Base-by-base conservation (phyloP, 2,797 vertebrate species). In the Neosalanx taihuensis region DNA sequence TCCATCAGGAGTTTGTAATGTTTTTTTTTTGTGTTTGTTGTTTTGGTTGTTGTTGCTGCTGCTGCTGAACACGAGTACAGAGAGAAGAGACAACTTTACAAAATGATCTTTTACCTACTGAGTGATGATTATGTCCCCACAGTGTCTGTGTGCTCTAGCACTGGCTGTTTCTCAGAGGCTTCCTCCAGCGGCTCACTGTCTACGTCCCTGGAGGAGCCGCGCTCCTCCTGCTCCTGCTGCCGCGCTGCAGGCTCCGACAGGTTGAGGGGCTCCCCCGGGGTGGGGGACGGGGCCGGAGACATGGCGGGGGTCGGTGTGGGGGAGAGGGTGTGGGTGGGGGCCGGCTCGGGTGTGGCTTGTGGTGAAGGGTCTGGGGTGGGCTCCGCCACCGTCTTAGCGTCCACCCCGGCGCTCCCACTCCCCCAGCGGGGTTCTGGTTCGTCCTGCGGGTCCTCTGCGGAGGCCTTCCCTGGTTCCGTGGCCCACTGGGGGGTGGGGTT, bases 31-130 rank as follows among this genome's bases (percentile, higher is more conserved):
- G 23, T 26, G 23, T 56, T 84, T 90, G 41, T 46, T 46, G 23
- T 26, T 26, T 26, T 26, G 23, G 3, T 46, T 46, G 41, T 82
- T 81, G 81, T 56, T 56, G 15, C 6, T 56, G 15, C 6, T 56
- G 84, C 89, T 95, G 95, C 93, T 93, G 93, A 56, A 95, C 93
- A 96, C 94, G 88, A 96, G 94, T 95, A 98, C 96, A 99, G 95
- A 97, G 95, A 97, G 89, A 91, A 92, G 88, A 91, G 95, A 96
- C 96, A 98, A 98, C 97, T 99, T 96, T 98, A 99, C 96, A 98
- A 99, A 99, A 99, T 96, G 94, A 96, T 97, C 96, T 97, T 95
- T 98, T 99, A 99, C 97, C 97, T 99, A 98, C 96, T 98, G 96
- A 98, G 95, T 95, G 97, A 98, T 96, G 96, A 96, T 98, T 99